These are phyloP conservation scores for Cettia cetti DNA, from an alignment of 2,113 vertebrate species.

Conservation along the genomic window DNA sequence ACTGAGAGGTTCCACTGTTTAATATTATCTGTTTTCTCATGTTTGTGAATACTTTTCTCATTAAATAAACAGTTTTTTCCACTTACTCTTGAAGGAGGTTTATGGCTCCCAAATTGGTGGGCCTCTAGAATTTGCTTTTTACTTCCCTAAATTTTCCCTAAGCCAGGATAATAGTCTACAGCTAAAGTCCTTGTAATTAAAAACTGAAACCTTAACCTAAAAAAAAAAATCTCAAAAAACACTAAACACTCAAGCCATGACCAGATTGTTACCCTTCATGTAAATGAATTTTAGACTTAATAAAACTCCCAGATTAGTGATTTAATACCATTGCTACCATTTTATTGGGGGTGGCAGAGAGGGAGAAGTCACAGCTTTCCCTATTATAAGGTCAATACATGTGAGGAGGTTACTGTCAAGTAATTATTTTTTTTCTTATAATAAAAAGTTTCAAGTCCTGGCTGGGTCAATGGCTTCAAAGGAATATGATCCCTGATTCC, in stretches of 20 bases:
- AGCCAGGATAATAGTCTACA: not conserved
- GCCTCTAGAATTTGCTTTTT: not conserved
- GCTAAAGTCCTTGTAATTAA: not conserved
- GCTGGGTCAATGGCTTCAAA: not conserved
- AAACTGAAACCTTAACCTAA: not conserved
- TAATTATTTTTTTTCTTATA: not conserved
- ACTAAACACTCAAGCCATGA: not conserved
- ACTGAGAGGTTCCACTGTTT: accelerated
- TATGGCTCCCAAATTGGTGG: accelerated
- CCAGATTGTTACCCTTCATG: not conserved
- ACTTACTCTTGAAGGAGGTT: not conserved
- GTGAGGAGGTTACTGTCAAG: not conserved
- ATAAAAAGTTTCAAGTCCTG: not conserved
- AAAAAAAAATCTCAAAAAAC: not conserved
- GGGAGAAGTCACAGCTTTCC: not conserved
- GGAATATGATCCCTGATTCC: not conserved
- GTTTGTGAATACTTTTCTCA: not conserved
- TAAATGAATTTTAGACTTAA: not conserved
- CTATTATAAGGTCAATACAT: accelerated
- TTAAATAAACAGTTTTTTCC: not conserved
- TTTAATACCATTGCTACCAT: not conserved
- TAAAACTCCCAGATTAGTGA: not conserved
- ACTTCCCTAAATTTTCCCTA: not conserved
- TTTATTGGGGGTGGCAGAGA: not conserved
- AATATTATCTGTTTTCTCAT: not conserved